Conservation (phyloP, 2,797 vertebrate species). For the Poeciliopsis presidionis region DNA sequence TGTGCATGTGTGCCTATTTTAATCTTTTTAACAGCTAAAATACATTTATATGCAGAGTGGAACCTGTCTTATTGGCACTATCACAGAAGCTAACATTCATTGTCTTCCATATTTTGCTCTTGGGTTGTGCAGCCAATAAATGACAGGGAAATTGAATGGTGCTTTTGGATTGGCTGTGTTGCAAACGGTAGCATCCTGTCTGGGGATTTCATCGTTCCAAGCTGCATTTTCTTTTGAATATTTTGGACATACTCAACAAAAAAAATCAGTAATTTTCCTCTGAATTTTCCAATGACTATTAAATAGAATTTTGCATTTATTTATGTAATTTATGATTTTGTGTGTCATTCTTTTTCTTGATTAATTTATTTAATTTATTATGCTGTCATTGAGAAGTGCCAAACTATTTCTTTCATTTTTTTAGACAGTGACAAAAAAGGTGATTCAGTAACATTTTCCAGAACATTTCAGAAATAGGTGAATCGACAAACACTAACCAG, state of each 20-base stretch:
- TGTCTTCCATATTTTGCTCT: background rate
- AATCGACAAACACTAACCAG: background rate
- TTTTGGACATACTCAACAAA: background rate
- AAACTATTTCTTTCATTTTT: no score
- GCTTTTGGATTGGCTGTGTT: background rate
- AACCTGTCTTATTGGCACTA: background rate
- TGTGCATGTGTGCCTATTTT: no score
- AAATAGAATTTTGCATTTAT: no score
- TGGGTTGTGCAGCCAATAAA: background rate
- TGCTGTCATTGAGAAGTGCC: no score
- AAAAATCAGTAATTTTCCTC: background rate
- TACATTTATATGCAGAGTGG: no score
- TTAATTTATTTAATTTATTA: no score
- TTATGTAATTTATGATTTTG: no score
- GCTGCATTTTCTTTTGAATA: background rate
- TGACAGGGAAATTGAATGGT: background rate
- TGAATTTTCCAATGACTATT: no score
- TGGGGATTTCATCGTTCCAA: background rate
- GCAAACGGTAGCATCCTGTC: background rate
- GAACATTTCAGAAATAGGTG: background rate
- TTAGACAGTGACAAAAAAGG: no score
- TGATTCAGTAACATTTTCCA: no score
- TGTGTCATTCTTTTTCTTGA: no score
- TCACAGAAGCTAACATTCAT: background rate
- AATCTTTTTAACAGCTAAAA: no score